Base-by-base conservation (phyloP, 1,140 invertebrate genomes). In the Sycophila sp. region DNA sequence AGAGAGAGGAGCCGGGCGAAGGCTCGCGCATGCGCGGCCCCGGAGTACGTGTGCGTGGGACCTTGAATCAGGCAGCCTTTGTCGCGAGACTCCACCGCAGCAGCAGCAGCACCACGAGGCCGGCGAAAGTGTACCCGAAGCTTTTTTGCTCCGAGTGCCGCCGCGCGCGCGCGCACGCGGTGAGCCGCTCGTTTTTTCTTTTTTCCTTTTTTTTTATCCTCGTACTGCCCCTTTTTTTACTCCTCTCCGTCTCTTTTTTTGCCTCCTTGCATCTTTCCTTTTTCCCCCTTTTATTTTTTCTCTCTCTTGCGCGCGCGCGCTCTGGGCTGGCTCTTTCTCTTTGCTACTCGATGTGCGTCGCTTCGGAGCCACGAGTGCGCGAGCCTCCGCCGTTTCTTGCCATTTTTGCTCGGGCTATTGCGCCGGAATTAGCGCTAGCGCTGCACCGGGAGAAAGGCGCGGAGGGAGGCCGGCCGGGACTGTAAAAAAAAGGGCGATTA, bases 61-160 rank as follows among this genome's bases (percentile, higher is more conserved):
- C 84, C 85, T 85, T 85, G 85, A 85, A 86, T 85, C 85, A 79
- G 79, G 78, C 84, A 83, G 85, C 85, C 83, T 86, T 86, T 84
- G 85, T 85, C 84, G 84, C 83, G 64, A 36, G 79, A 80, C 79
- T 80, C 80, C 74, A 79, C 78, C 79, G 79, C 73, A 76, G 73
- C 75, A 77, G 73, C 77, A 38, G 69, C 75, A 63, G 74, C 77
- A 78, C 79, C 82, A 83, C 83, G 83, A 85, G 83, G 83, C 82
- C 83, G 83, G 83, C 85, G 85, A 86, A 86, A 85, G 84, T 85
- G 80, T 85, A 86, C 82, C 81, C 83, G 81, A 80, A 85, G 82
- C 82, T 85, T 83, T 83, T 85, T 86, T 86, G 78, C 81, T 82
- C 77, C 71, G 74, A 69, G 76, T 71, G 75, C 76, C 60, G 47